Base-by-base conservation (phyloP, 2,888 invertebrate genomes). In the Cosmia trapezina region DNA sequence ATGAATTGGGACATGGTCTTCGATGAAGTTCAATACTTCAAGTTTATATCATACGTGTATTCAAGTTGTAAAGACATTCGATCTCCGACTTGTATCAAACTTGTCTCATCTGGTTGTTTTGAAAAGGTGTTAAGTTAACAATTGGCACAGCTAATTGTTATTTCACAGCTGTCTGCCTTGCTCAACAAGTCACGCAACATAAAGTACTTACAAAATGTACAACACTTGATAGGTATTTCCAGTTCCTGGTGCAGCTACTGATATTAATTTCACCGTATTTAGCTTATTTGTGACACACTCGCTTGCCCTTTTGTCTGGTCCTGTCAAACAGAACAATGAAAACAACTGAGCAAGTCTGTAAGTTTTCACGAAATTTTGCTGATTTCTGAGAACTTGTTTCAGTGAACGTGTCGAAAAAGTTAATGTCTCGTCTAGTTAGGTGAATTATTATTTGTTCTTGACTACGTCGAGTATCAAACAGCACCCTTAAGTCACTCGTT, bases 401-500 rank as follows among this genome's bases (percentile, higher is more conserved):
- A 51, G 33, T 49, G 9, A 37, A 33, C 9, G 37, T 60, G 17
- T 19, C 47, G 37, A 22, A 28, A 45, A 47, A n/a, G 28, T 33
- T 33, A 33, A 49, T 17, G 19, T 54, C 14, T 47, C 9, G 57
- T 54, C 51, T 41, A 59, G n/a, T 71, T 45, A 41, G 53, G 12
- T 64, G 43, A 56, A 33, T 60, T 45, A 59, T 65, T 49, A 62
- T 64, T 78, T 49, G 49, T 70, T 61, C 45, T 67, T 69, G 22
- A 56, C n/a, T 69, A 60, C 57, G 37, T 47, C 56, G 47, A 68
- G 51, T 65, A 60, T 53, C 59, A 71, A 62, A 60, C 37, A 67
- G 37, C 56, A 62, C 59, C 54, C 62, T 66, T 68, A 76, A 68
- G 47, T 81, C 61, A 57, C 57, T 72, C 74, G n/a, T 85, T 87